Evolutionary conservation across 1,140 invertebrate species (phyloP), one percentile per base, ranked within the genome.

Genomic region (Aphis gossypii): DNA sequence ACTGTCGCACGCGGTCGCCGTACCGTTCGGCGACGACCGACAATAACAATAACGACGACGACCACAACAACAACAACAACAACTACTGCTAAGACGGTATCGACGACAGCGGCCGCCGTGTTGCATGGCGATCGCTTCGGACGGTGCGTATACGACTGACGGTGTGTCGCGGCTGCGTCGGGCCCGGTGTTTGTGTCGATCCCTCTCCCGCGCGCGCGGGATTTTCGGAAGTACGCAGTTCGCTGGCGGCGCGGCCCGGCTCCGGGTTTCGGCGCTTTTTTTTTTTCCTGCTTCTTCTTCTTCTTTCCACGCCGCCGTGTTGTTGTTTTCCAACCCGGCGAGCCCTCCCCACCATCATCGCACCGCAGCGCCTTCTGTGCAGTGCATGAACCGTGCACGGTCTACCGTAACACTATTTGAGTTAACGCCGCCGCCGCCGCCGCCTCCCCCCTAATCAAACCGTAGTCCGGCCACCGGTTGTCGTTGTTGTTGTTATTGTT

Each of bases 381-480:
- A 93, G 92, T 93, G 92, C 92, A 93, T 93, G 92, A 86, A 48
- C 8, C n/a, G 18, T 44, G 48, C 76, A 93, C 92, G 92, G 82
- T 93, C 82, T 54, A 54, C 92, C 92, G 92, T 93, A 93, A 93
- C 46, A 41, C 46, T 38, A 51, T 84, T 56, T 41, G 41, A 48
- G 25, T 93, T 93, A 84, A 51, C 68, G 20, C 51, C 23, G 14
- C 25, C 89, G 14, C 51, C 11, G 11, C 14, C 18, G 14, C 14
- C 14, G 4, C 48, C 48, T 14, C 54, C 89, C 38, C 20, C 38
- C 41, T 2, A 3, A n/a, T 76, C 11, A 0, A n/a, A 2, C n/a
- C 14, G 30, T 8, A 25, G 30, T 35, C 60, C 14, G 14, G 14
- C 60, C 60, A 76, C 60, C 30, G 60, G 60, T 76, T 76, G 60